Percentiles rank a stretch among this genome's conserved stretches.
These are phyloP conservation scores for Dendrolimus houi DNA, from an alignment of 2,888 invertebrate genomes.

Conservation along the genomic window DNA sequence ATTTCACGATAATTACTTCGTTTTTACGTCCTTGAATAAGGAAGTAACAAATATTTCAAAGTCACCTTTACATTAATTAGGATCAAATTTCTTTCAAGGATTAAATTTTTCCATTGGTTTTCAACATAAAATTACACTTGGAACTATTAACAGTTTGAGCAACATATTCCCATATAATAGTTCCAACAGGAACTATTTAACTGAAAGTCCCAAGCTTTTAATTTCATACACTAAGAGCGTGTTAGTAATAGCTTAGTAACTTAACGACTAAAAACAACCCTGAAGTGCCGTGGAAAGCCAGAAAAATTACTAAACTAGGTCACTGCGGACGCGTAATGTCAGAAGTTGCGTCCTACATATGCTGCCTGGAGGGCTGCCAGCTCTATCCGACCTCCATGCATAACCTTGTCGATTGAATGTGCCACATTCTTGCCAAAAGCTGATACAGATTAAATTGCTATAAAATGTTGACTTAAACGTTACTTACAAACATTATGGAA, in stretches of 20 bases:
- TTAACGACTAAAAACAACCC: neutral
- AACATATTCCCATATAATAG: too few species aligned
- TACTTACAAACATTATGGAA: too few species aligned
- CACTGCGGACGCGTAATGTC: conserved; percentile 33
- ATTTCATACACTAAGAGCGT: neutral
- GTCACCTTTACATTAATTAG: too few species aligned
- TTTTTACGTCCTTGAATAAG: too few species aligned
- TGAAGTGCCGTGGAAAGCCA: neutral
- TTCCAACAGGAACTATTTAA: too few species aligned
- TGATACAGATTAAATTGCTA: neutral
- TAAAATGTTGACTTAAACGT: neutral
- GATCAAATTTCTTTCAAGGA: too few species aligned
- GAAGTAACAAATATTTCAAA: too few species aligned
- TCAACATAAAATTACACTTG: too few species aligned
- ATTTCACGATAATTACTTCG: too few species aligned
- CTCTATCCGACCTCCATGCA: conserved; percentile 22
- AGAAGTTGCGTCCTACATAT: conserved; percentile 50
- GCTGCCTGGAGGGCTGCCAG: conserved; percentile 61
- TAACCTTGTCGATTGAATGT: conserved; percentile 34
- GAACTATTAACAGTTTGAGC: too few species aligned
- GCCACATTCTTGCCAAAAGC: conserved; percentile 16
- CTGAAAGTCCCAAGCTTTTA: neutral
- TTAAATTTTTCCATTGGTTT: too few species aligned
- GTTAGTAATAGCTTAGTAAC: neutral
- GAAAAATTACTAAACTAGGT: conserved; percentile 21